Conservation (phyloP, 2,888 invertebrate genomes). For the Calameuta filiformis region DNA sequence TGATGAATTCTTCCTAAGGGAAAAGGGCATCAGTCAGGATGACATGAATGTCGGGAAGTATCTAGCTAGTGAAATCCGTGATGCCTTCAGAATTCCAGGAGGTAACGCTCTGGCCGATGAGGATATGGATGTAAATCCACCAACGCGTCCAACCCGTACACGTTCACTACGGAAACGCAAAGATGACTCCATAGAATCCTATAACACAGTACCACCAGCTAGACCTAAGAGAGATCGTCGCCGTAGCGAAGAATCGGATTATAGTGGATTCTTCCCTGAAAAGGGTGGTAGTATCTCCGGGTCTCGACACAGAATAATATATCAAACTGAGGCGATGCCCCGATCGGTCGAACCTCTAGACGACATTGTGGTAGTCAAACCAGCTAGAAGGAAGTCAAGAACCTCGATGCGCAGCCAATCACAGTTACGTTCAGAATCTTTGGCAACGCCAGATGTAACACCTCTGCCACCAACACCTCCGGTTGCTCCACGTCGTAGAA, state of each 20-base stretch:
- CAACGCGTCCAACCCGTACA: slow-evolving; percentile 50
- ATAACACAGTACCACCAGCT: slow-evolving; percentile 59
- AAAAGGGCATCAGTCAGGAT: slow-evolving; percentile 84
- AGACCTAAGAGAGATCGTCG: slow-evolving; percentile 67
- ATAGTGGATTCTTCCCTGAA: slow-evolving; percentile 7
- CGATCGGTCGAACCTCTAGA: slow-evolving; percentile 50
- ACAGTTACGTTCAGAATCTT: slow-evolving; percentile 13
- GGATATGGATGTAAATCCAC: slow-evolving; percentile 34
- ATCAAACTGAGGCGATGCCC: slow-evolving; percentile 48
- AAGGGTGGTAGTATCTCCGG: slow-evolving; percentile 30
- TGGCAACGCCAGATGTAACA: slow-evolving; percentile 25
- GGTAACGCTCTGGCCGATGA: slow-evolving; percentile 74
- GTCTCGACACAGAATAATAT: slow-evolving; percentile 52
- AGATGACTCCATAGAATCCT: slow-evolving; percentile 48
- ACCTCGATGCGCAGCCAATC: slow-evolving; percentile 54
- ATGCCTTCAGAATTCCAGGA: slow-evolving; percentile 76
- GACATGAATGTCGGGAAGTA: slow-evolving; percentile 84
- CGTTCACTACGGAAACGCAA: slow-evolving; percentile 50
- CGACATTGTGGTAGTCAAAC: slow-evolving; percentile 60
- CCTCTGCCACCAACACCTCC: slow-evolving; percentile 31
- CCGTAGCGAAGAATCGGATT: slow-evolving; percentile 45
- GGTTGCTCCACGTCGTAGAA: slow-evolving; percentile 46
- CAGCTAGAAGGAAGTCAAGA: slow-evolving; percentile 55
- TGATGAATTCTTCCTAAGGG: slow-evolving; percentile 87
- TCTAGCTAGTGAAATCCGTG: slow-evolving; percentile 82